Base-by-base conservation (phyloP, 2,797 vertebrate species). In the Lacerta bilineata region DNA sequence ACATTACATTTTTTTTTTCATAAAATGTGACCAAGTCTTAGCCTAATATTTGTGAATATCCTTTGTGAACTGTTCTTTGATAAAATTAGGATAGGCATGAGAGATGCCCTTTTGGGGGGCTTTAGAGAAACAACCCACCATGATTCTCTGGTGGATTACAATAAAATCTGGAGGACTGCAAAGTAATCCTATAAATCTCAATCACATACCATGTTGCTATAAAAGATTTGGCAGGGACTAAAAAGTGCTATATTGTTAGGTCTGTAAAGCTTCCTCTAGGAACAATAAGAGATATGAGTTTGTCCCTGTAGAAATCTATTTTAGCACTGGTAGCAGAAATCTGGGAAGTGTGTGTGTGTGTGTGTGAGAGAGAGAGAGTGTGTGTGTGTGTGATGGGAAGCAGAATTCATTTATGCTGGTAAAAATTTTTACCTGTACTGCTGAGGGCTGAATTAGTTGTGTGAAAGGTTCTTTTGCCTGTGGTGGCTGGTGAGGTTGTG, bases 121-220 rank as follows among this genome's bases (percentile, higher is more conserved):
- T 87, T 91, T 80, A 89, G 66, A 88, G 78, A 93, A 93, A 80
- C 36, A 87, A 94, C 94, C 64, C 23, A 68, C 84, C 3, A 88
- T 89, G 87, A 91, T 94, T 94, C 59, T 91, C 29, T 91, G 80
- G 88, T 89, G 71, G 84, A 92, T 94, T 95, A 91, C 93, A 95
- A 89, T 72, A 66, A 92, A 91, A 94, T 94, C 76, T 80, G 69
- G 88, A 92, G 87, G 50, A 90, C 43, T 94, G 46, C 80, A 79
- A 92, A 87, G 90, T 92, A 94, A 93, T 95, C 87, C 87, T 93
- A 0, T 93, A 95, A 94, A 43, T 87, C 91, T 93, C 85, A 94
- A 84, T 93, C 89, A 90, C 27, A 89, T 46, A 39, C 83, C 94
- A 80, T 15, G 55, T 90, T 87, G 76, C 93, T 80, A 64, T 93